Evolutionary conservation across 30 jellyfish, hydroid and myxozoan species (phyloP).

Genomic region (Morbakka virulenta): DNA sequence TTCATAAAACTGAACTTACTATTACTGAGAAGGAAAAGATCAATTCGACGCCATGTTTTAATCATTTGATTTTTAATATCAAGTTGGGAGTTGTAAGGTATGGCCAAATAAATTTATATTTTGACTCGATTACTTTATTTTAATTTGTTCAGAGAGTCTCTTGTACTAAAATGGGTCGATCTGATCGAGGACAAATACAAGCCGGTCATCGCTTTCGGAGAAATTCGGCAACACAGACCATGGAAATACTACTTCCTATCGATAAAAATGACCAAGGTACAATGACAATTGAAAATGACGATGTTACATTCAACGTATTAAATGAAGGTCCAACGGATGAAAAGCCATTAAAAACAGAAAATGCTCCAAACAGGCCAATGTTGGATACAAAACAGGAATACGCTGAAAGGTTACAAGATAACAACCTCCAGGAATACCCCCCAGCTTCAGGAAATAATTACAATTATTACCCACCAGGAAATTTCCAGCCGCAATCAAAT

Average conservation of each 20-base stretch:
- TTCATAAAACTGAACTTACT: too few relatives aligned
- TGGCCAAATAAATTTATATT: too few relatives aligned
- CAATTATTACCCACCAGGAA: not conserved
- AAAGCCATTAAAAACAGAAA: not conserved
- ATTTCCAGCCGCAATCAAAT: not conserved
- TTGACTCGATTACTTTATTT: too few relatives aligned
- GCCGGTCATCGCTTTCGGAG: not conserved
- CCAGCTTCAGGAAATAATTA: too few relatives aligned
- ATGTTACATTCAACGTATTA: not conserved
- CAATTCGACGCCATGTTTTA: too few relatives aligned
- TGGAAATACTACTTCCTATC: not conserved
- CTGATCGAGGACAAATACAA: not conserved
- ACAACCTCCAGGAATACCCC: not conserved
- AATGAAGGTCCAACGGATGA: not conserved
- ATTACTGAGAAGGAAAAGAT: too few relatives aligned
- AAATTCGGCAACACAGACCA: not conserved
- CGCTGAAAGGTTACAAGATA: not conserved
- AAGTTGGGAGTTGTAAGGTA: too few relatives aligned
- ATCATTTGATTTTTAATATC: too few relatives aligned
- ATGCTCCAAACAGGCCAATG: not conserved
- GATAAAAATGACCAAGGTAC: not conserved
- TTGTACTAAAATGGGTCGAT: not conserved
- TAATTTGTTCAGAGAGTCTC: too few relatives aligned
- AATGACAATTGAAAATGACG: not conserved
- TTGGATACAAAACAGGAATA: not conserved